phyloP scores from a whole-genome alignment of 2,113 vertebrate genomes.

The Jaculus jaculus region DNA sequence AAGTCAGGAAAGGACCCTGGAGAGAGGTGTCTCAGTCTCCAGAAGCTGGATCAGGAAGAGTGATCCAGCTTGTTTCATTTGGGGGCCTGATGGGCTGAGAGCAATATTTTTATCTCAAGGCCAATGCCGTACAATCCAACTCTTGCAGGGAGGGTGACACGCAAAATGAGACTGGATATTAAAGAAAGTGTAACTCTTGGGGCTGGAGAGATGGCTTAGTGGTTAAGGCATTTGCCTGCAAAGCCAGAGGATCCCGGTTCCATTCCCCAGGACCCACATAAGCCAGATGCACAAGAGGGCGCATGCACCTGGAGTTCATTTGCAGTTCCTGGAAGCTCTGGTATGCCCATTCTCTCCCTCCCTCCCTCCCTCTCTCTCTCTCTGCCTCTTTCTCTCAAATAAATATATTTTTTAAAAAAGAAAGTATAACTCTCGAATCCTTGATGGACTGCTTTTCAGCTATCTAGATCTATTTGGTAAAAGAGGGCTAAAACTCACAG shows the following conservation, averaged over 20 bases:
- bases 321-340: too few relatives aligned
- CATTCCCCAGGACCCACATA: too few relatives aligned
- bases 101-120: not conserved
- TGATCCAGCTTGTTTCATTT: not conserved
- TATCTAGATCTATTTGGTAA: not conserved
- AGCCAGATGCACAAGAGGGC: too few relatives aligned
- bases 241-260: too few relatives aligned
- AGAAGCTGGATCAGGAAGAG: not conserved
- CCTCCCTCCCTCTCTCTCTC: too few relatives aligned
- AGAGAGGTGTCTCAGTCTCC: not conserved
- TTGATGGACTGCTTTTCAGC: not conserved
- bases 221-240: too few relatives aligned
- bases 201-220: too few relatives aligned
- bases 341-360: too few relatives aligned
- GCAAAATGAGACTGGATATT: not conserved
- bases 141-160: not conserved
- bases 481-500: not conserved
- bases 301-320: too few relatives aligned
- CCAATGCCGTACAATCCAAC: not conserved
- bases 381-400: too few relatives aligned
- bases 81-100: not conserved
- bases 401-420: too few relatives aligned
- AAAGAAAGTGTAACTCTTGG: not conserved
- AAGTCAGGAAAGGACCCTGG: not conserved
- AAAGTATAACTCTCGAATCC: not conserved